Conservation (phyloP, 2,113 vertebrate species). For the Scophthalmus maximus region DNA sequence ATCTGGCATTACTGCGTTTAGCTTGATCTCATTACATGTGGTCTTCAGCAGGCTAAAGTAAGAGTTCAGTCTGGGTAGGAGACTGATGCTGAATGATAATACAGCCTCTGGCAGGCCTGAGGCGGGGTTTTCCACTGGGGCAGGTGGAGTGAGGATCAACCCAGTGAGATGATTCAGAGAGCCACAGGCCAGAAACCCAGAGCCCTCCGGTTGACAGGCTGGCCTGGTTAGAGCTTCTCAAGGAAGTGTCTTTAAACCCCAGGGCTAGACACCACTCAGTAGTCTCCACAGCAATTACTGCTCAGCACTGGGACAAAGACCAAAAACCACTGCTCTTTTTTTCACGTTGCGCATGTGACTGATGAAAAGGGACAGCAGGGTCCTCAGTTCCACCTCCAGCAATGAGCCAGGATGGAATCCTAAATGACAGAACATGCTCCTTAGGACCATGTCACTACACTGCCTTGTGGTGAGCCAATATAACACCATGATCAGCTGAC, state of each 20-base stretch:
- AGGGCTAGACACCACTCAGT: conserved; percentile 17
- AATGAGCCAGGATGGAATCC: conserved; percentile 7
- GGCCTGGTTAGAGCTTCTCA: conserved; percentile 36
- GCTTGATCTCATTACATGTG: conserved; percentile 51
- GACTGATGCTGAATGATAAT: conserved; percentile 30
- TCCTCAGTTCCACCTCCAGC: not conserved
- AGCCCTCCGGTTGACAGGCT: conserved; percentile 18
- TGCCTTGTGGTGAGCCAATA: conserved; percentile 19
- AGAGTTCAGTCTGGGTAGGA: conserved; percentile 41
- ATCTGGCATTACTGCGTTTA: conserved; percentile 38
- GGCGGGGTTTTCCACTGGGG: conserved; percentile 24
- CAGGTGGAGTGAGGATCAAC: conserved; percentile 17
- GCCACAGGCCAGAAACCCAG: conserved; percentile 39
- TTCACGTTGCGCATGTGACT: conserved; percentile 8
- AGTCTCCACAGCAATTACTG: conserved; percentile 35
- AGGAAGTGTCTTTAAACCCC: conserved; percentile 25
- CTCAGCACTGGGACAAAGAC: conserved; percentile 22
- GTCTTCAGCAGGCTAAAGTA: conserved; percentile 28
- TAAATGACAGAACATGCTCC: not conserved
- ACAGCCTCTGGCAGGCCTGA: conserved; percentile 38
- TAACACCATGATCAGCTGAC: conserved; percentile 31
- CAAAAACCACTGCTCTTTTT: conserved; percentile 6
- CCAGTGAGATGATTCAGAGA: conserved; percentile 30
- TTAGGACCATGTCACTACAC: conserved; percentile 6
- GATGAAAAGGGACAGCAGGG: conserved; percentile 29